These are phyloP conservation scores for Cremastobaeus sp. DNA, from an alignment of 2,888 invertebrate genomes.

Conservation along the genomic window DNA sequence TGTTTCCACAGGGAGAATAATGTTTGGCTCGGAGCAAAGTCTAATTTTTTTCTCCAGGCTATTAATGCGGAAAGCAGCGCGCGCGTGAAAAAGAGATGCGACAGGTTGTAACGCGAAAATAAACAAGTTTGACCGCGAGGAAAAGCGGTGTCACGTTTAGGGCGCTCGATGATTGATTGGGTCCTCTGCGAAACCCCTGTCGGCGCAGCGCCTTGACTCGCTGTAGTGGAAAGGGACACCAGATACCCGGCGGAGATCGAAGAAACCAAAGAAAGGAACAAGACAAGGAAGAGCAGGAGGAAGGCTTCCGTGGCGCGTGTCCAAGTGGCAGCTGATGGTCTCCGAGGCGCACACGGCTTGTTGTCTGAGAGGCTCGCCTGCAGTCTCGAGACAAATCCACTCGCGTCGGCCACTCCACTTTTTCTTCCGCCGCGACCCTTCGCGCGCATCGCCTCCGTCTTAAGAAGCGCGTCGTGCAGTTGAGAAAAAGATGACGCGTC, in stretches of 20 bases:
- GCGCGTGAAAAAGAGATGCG: neutral
- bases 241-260: slow-evolving; percentile 20
- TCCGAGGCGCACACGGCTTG: slow-evolving; percentile 50
- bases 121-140: slow-evolving; percentile 3
- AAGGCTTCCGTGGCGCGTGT: slow-evolving; percentile 73
- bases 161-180: slow-evolving; percentile 17
- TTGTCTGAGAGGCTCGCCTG: slow-evolving; percentile 38
- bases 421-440: slow-evolving; percentile 31
- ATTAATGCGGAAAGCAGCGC: no score
- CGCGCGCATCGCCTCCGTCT: slow-evolving; percentile 24
- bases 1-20: no score
- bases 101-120: slow-evolving; percentile 2
- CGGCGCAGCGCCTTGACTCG: neutral
- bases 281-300: slow-evolving; percentile 13
- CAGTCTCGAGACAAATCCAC: slow-evolving; percentile 55
- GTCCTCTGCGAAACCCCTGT: slow-evolving; percentile 32
- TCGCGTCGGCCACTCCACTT: slow-evolving; percentile 33
- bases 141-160: slow-evolving; percentile 20
- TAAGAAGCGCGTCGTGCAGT: slow-evolving; percentile 24
- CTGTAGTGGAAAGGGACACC: no score
- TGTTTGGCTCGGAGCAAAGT: no score
- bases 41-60: no score
- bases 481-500: slow-evolving; percentile 20
- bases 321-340: slow-evolving; percentile 74
- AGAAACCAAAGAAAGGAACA: slow-evolving; percentile 51